Evolutionary conservation across 2,797 vertebrate species (phyloP), one percentile per base, ranked within the genome.

Genomic region (Syngnathus acus): DNA sequence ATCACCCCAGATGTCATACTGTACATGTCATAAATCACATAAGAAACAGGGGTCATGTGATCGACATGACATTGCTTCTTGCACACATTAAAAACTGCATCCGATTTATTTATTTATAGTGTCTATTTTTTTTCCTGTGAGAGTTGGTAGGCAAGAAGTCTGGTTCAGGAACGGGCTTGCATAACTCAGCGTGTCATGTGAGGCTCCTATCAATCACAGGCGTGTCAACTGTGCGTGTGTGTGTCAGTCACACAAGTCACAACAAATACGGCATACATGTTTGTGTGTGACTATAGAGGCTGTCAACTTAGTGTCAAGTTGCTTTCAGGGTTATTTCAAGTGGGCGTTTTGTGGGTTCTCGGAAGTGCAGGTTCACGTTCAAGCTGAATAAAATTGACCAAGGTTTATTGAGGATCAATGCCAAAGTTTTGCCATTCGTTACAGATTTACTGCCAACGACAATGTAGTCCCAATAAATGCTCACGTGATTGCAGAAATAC

Each of bases 281-380:
- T 51, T 54, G 3, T 23, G 23, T 42, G 42, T 66, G 16, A 42
- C 16, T 50, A 37, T 59, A 19, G 0, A 17, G 45, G 23, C 17
- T 26, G 32, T 82, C 82, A 48, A 65, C 79, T 83, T 89, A 16
- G 9, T 26, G 32, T 82, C 82, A 45, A 65, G 80, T 83, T 89
- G 79, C 78, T 79, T 72, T 86, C 74, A n/a, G 70, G 68, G 73
- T 82, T 88, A 89, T 91, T 89, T 90, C 75, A 81, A 89, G 86
- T 79, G 71, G 74, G 71, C 71, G 66, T 73, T 71, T 40, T 0
- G 0, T 9, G 70, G 50, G 72, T 89, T 89, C 86, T 87, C 58
- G 81, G 84, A 87, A 87, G 42, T 70, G 77, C 77, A 78, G 78
- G 85, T 78, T 86, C 79, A 82, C 71, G 70, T 5, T 48, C 32